Evolutionary conservation across 2,888 invertebrate genomes (phyloP).

Genomic region (Chrysodeixis includens): DNA sequence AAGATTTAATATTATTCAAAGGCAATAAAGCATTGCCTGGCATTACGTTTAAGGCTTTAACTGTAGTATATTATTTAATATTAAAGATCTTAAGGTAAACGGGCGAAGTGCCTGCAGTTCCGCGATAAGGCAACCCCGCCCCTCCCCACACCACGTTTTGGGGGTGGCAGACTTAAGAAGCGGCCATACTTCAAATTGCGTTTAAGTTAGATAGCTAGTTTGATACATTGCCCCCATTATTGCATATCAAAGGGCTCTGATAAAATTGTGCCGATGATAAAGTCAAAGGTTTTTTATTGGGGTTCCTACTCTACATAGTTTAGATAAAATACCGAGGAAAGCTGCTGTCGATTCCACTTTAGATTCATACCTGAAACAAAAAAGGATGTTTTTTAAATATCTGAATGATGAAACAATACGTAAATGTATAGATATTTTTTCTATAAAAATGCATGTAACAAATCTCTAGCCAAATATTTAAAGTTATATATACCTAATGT

Average conservation of each 20-base stretch:
- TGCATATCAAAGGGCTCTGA: constrained; percentile 86
- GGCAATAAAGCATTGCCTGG: constrained; percentile 74
- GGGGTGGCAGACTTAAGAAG: constrained; percentile 84
- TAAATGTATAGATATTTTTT: neutral
- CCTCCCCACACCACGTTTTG: constrained; percentile 69
- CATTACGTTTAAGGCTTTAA: constrained; percentile 81
- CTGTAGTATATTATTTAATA: constrained; percentile 88
- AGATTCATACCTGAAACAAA: constrained; percentile 73
- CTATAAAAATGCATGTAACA: neutral
- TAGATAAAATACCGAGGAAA: constrained; percentile 47
- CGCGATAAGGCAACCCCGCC: constrained; percentile 83
- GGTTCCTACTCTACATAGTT: constrained; percentile 67
- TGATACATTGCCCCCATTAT: constrained; percentile 87
- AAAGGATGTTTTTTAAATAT: constrained; percentile 35
- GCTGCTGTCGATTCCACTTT: constrained; percentile 53
- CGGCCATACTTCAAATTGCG: constrained; percentile 88
- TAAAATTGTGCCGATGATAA: constrained; percentile 78
- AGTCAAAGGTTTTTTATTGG: constrained; percentile 65
- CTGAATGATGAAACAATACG: neutral
- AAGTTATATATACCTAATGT: no score
- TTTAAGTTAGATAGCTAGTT: constrained; percentile 88
- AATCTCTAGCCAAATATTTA: no score
- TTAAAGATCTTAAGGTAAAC: constrained; percentile 89
- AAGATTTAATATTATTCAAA: constrained; percentile 50
- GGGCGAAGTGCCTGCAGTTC: constrained; percentile 87